Evolutionary conservation across 2,797 vertebrate genomes (phyloP).

Genomic region (Fringilla coelebs): DNA sequence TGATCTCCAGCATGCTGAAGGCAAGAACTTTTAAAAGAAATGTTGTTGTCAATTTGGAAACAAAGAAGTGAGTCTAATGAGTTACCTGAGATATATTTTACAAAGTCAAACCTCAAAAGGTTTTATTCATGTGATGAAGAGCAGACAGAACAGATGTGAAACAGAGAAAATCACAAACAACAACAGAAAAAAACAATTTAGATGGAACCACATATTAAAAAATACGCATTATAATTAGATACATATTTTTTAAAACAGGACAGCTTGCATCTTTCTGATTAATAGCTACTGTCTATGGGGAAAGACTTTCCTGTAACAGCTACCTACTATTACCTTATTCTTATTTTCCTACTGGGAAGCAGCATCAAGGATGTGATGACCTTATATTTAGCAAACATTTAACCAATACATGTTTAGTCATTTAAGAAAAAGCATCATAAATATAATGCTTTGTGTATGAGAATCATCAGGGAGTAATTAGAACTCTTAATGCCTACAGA

Average conservation of each 20-base stretch:
- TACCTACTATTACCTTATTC: neutral
- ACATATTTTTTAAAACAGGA: neutral
- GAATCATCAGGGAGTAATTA: slow-evolving; percentile 61
- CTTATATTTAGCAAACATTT: slow-evolving; percentile 59
- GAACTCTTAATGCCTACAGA: slow-evolving; percentile 49
- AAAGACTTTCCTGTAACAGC: neutral
- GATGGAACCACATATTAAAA: neutral
- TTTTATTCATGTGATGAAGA: slow-evolving; percentile 43
- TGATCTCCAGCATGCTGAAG: slow-evolving; percentile 25
- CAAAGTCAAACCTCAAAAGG: slow-evolving; percentile 58
- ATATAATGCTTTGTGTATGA: slow-evolving; percentile 53
- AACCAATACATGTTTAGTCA: slow-evolving; percentile 56
- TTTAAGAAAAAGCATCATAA: slow-evolving; percentile 56
- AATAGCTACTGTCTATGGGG: neutral
- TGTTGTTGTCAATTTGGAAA: neutral
- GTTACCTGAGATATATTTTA: slow-evolving; percentile 21
- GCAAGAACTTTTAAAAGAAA: slow-evolving; percentile 32
- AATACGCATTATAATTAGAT: slow-evolving; percentile 27
- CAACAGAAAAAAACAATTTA: neutral
- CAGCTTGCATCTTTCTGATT: slow-evolving; percentile 5
- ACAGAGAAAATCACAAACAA: neutral
- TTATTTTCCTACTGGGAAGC: slow-evolving; percentile 28
- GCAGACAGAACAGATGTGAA: slow-evolving; percentile 1
- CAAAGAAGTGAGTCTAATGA: slow-evolving; percentile 45
- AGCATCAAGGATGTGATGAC: slow-evolving; percentile 3